Evolutionary conservation across 2,113 vertebrate species (phyloP).

Genomic region (Lipotes vexillifer): DNA sequence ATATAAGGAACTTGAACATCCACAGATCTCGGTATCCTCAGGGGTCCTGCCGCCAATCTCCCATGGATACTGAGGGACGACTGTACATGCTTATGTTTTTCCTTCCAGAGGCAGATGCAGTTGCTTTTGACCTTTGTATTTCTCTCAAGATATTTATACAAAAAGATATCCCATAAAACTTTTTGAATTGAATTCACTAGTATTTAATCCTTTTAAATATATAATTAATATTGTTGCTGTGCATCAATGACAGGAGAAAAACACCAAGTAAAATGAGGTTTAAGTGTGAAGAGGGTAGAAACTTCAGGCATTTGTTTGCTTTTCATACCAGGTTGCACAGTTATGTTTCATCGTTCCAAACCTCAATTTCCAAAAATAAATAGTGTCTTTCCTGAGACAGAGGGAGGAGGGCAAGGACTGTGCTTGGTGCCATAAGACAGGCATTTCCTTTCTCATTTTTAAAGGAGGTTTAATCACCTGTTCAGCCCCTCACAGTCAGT

Average conservation of each 20-base stretch:
- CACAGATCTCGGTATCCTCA: not conserved
- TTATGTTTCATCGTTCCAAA: not conserved
- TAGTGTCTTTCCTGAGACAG: not conserved
- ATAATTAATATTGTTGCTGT: not conserved
- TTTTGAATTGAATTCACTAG: not conserved
- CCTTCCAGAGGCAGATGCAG: not conserved
- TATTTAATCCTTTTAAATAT: not conserved
- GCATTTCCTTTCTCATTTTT: not conserved
- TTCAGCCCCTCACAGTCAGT: not conserved
- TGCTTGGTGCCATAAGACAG: not conserved
- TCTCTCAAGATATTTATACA: not conserved
- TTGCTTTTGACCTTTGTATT: not conserved
- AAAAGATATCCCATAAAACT: not conserved
- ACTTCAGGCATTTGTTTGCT: not conserved
- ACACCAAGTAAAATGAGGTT: not conserved
- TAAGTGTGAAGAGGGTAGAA: not conserved
- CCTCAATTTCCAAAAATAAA: not conserved
- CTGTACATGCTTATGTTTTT: not conserved
- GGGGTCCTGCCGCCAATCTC: not conserved
- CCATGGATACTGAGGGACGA: not conserved
- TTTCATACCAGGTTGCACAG: not conserved
- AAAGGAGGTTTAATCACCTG: not conserved
- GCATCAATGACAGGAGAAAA: not conserved
- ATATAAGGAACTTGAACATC: not conserved
- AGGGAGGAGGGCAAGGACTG: fast-evolving